These are phyloP conservation scores for Rhineura floridana DNA, from an alignment of 2,113 vertebrate genomes.

Conservation along the genomic window DNA sequence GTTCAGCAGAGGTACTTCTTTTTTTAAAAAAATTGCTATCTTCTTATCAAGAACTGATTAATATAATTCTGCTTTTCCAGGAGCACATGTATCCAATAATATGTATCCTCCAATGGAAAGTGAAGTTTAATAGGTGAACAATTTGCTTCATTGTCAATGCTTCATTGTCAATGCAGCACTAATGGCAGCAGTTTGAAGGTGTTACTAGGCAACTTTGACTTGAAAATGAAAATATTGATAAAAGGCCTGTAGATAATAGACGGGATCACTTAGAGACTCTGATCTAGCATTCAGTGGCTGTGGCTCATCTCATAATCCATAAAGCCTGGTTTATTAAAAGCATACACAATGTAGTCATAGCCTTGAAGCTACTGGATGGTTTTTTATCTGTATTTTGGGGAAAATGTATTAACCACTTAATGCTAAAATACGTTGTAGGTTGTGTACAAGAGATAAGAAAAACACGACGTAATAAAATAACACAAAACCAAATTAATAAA, in stretches of 20 bases:
- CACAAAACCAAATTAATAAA: too few species aligned
- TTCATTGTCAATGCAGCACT: not conserved
- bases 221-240: not conserved
- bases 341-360: not conserved
- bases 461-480: too few species aligned
- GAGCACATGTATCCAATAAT: not conserved
- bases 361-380: not conserved
- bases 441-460: too few species aligned
- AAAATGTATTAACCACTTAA: too few species aligned
- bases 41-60: not conserved
- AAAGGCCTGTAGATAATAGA: not conserved
- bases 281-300: not conserved
- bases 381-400: too few species aligned
- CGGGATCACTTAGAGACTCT: not conserved
- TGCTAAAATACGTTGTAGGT: too few species aligned
- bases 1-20: too few species aligned
- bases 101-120: not conserved
- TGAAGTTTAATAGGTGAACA: not conserved
- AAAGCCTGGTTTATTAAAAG: not conserved
- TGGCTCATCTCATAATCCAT: not conserved
- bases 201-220: conserved; percentile 18
- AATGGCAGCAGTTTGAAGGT: not conserved
- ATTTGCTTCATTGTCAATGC: not conserved
- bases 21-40: not conserved
- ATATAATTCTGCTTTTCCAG: not conserved